Conservation (phyloP, 2,888 invertebrate species). For the Chloroclystis v-ata region DNA sequence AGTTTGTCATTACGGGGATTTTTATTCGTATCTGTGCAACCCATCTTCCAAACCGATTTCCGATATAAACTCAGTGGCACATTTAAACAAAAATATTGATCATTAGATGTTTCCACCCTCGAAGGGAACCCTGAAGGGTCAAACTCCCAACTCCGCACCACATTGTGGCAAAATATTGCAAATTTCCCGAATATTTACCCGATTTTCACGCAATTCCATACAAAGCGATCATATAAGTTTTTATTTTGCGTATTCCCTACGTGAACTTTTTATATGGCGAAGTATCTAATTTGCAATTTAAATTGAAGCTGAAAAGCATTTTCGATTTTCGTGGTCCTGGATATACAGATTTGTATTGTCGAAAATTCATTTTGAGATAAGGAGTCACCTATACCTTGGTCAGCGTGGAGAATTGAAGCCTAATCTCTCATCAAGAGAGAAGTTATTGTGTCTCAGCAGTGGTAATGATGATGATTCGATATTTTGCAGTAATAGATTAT, state of each 20-base stretch:
- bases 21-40: constrained; percentile 3
- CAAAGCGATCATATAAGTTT: constrained; percentile 54
- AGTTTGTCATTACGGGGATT: no score
- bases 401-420: no score
- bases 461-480: no score
- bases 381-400: no score
- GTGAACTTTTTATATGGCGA: constrained; percentile 31
- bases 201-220: constrained; percentile 48
- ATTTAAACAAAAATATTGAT: constrained; percentile 28
- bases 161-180: constrained; percentile 37
- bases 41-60: constrained; percentile 5
- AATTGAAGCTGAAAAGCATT: constrained; percentile 44
- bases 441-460: no score
- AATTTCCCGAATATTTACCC: constrained; percentile 31
- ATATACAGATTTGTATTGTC: no score
- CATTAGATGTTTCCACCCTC: constrained; percentile 16
- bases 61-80: constrained; percentile 12
- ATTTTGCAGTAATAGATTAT: no score
- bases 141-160: constrained; percentile 25
- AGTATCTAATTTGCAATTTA: constrained; percentile 63
- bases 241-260: constrained; percentile 38
- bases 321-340: background rate
- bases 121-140: constrained; percentile 30
- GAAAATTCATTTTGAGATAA: no score
- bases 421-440: no score